phyloP scores from a whole-genome alignment of 2,113 vertebrate genomes.

The Argyrosomus japonicus region DNA sequence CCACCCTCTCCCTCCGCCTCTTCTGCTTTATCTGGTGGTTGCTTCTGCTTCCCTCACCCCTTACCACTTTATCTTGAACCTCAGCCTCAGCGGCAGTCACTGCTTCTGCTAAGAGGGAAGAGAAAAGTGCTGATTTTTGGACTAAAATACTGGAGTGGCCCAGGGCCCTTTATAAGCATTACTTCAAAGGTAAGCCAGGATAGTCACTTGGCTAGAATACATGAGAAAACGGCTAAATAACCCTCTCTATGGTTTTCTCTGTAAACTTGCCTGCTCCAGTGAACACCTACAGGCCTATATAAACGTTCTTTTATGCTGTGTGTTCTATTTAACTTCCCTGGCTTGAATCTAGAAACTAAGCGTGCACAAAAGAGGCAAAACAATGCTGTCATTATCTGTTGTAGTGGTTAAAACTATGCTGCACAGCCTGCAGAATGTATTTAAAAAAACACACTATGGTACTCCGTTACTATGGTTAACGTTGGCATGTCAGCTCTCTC shows the following conservation, averaged over 20 bases:
- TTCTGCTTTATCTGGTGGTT: conserved; percentile 43
- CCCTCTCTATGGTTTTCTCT: conserved; percentile 14
- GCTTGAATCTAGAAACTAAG: conserved; percentile 22
- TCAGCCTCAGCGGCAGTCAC: conserved; percentile 59
- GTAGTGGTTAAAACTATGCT: neutral
- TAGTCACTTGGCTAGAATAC: conserved; percentile 23
- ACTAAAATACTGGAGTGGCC: conserved; percentile 81
- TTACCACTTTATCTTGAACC: conserved; percentile 56
- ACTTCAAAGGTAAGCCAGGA: conserved; percentile 78
- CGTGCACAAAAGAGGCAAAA: neutral
- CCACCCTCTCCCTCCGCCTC: conserved; percentile 10
- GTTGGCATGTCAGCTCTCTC: neutral
- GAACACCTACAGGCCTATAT: neutral
- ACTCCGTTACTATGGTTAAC: neutral
- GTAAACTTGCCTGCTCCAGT: neutral
- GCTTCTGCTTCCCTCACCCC: conserved; percentile 28
- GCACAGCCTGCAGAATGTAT: neutral
- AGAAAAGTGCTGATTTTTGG: conserved; percentile 77
- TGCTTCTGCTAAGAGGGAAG: conserved; percentile 63
- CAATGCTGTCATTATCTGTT: neutral
- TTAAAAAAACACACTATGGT: neutral
- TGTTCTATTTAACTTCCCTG: neutral
- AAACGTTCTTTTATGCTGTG: neutral
- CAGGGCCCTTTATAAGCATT: conserved; percentile 75
- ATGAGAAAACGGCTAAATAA: neutral